Evolutionary conservation across 1,140 invertebrate species (phyloP).

Genomic region (Eriocheir sinensis): DNA sequence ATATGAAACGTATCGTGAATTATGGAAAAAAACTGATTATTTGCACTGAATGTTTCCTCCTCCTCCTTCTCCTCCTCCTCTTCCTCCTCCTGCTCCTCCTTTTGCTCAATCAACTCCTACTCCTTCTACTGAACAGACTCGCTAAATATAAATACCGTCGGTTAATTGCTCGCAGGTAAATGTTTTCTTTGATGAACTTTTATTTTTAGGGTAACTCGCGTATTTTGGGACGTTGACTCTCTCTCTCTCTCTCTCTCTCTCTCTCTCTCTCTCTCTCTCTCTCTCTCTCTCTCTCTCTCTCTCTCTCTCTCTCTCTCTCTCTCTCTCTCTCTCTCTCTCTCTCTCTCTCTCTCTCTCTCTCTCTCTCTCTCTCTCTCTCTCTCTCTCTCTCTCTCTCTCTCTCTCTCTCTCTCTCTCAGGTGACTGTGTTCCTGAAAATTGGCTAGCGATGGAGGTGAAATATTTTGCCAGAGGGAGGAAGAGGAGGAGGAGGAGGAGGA

Average conservation of each 20-base stretch:
- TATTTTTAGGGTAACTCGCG: background rate
- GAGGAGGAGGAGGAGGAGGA: background rate
- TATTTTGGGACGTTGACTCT: no score
- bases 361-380: conserved; percentile 13
- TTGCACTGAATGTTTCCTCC: no score
- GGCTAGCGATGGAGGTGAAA: background rate
- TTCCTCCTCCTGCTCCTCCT: background rate
- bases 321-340: background rate
- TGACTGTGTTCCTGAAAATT: background rate
- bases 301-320: background rate
- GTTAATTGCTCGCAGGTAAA: background rate
- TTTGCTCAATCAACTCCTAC: background rate
- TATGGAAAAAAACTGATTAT: no score
- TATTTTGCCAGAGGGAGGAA: background rate
- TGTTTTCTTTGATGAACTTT: background rate
- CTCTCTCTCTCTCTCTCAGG: background rate
- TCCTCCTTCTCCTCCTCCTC: background rate
- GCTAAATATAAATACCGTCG: background rate
- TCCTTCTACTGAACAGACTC: background rate
- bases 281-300: conserved; percentile 13
- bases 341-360: background rate
- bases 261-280: background rate
- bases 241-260: background rate
- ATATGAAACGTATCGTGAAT: no score
- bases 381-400: background rate